Evolutionary conservation across 2,113 vertebrate genomes (phyloP).

Genomic region (Verasper variegatus): DNA sequence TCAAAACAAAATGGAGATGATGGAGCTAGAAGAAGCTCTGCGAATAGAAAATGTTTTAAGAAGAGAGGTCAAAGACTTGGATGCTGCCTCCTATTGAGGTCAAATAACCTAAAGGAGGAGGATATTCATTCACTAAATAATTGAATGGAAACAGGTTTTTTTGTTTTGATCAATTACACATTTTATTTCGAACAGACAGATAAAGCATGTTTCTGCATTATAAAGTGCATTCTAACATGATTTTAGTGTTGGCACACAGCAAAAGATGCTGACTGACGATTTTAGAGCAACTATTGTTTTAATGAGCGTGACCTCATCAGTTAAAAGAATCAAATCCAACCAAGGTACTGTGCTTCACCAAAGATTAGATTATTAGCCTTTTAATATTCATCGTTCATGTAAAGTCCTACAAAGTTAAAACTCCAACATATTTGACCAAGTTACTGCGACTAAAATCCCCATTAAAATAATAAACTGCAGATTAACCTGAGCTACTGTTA

Average conservation of each 20-base stretch:
- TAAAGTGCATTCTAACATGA: slow-evolving; percentile 67
- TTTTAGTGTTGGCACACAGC: slow-evolving; percentile 33
- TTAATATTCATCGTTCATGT: slow-evolving; percentile 18
- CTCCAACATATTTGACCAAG: not conserved
- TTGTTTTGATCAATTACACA: not conserved
- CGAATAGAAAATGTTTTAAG: too few relatives aligned
- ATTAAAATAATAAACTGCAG: not conserved
- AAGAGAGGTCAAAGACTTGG: too few relatives aligned
- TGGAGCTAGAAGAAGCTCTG: too few relatives aligned
- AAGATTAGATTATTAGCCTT: not conserved
- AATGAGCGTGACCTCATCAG: not conserved
- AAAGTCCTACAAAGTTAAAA: slow-evolving; percentile 8
- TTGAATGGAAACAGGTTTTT: not conserved
- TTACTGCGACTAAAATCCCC: slow-evolving; percentile 14
- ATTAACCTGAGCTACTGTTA: slow-evolving; percentile 36
- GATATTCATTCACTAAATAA: not conserved
- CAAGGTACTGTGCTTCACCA: not conserved
- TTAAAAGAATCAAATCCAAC: not conserved
- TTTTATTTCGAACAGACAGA: slow-evolving; percentile 45
- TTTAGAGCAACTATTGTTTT: not conserved
- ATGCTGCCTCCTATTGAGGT: too few relatives aligned
- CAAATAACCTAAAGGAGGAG: too few relatives aligned
- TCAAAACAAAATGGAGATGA: too few relatives aligned
- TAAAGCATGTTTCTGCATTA: slow-evolving; percentile 51
- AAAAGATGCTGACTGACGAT: slow-evolving; percentile 5